Evolutionary conservation across 2,797 vertebrate genomes (phyloP).

Genomic region (Hylomyscus alleni): DNA sequence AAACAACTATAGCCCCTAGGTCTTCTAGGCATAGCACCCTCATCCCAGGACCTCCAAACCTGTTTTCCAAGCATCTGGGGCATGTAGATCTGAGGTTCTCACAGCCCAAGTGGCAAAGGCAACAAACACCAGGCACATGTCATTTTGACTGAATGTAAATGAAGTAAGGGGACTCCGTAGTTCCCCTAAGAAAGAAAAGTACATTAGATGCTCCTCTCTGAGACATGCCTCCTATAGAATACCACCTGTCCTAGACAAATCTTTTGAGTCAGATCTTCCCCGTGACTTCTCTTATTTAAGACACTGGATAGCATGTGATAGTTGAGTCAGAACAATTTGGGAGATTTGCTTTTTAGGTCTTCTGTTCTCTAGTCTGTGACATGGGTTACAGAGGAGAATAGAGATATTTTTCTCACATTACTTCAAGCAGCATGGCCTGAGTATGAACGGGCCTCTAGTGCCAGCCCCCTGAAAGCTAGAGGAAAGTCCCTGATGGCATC

Average conservation of each 20-base stretch:
- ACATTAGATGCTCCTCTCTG: rapidly evolving
- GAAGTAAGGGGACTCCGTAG: slow-evolving; percentile 66
- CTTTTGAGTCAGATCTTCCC: slow-evolving; percentile 28
- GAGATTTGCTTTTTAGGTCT: neutral
- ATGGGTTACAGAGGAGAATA: neutral
- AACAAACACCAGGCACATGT: slow-evolving; percentile 97
- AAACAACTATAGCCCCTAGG: no score
- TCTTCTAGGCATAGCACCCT: neutral
- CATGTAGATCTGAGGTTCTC: slow-evolving; percentile 94
- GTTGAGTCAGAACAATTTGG: neutral
- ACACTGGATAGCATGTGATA: neutral
- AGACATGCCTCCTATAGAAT: neutral
- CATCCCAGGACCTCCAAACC: slow-evolving; percentile 88
- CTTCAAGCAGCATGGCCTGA: neutral
- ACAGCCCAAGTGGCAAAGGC: slow-evolving; percentile 98
- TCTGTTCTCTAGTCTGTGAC: neutral
- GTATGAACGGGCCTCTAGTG: neutral
- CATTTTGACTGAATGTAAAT: slow-evolving; percentile 90
- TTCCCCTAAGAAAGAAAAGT: slow-evolving; percentile 77
- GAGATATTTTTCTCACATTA: neutral
- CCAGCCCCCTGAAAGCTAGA: neutral
- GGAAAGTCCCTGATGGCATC: neutral
- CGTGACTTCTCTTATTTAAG: neutral
- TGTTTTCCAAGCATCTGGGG: slow-evolving; percentile 97
- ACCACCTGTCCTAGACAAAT: neutral